Conservation (phyloP, 2,888 invertebrate species). For the Nomada fucata region DNA sequence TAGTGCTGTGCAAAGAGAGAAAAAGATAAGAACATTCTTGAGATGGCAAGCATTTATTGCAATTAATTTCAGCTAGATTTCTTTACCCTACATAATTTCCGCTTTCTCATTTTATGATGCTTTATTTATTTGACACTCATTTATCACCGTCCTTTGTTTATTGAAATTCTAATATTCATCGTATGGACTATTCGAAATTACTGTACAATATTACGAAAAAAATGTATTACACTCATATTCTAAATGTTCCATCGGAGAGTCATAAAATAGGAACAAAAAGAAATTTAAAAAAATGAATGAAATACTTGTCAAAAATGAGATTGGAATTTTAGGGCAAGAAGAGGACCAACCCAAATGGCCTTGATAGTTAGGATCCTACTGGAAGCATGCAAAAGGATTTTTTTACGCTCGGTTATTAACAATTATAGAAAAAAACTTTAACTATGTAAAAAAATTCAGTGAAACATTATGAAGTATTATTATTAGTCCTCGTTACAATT, state of each 20-base stretch:
- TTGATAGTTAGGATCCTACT: conserved; percentile 78
- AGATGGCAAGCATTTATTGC: conserved; percentile 11
- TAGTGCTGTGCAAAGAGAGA: conserved; percentile 54
- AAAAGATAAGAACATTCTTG: conserved; percentile 21
- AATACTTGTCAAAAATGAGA: conserved; percentile 47
- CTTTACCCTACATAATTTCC: conserved; percentile 17
- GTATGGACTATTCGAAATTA: conserved; percentile 4
- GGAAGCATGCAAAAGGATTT: conserved; percentile 77
- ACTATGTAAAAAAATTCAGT: not conserved
- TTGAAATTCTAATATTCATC: too few species aligned
- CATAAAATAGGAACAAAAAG: conserved; percentile 40
- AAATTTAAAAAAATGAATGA: conserved; percentile 37
- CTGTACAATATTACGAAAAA: not conserved
- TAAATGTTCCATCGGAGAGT: conserved; percentile 9
- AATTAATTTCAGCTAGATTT: conserved; percentile 21
- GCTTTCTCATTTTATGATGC: conserved; percentile 5
- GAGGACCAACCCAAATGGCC: conserved; percentile 73
- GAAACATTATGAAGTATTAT: conserved; percentile 16
- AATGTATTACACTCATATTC: not conserved
- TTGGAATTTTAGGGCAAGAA: conserved; percentile 60
- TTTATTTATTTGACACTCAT: not conserved
- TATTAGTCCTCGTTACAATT: conserved; percentile 11
- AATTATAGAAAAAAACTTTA: conserved; percentile 22
- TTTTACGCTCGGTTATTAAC: conserved; percentile 79
- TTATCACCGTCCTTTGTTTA: too few species aligned